phyloP scores from a whole-genome alignment of 2,797 vertebrate genomes.

The Enteromius paludinosus region DNA sequence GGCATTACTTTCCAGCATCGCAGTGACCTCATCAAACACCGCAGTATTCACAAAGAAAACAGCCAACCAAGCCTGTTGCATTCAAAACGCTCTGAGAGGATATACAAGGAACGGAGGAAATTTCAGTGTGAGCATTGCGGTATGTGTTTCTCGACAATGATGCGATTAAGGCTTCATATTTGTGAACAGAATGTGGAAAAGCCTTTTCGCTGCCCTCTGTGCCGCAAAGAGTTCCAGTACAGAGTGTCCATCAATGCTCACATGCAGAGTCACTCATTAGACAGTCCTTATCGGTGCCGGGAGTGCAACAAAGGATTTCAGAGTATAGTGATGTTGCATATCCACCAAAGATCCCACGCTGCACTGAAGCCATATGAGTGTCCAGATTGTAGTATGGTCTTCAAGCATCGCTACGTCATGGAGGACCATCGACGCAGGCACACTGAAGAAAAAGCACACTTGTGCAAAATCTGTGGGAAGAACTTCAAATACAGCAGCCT shows the following conservation, averaged over 20 bases:
- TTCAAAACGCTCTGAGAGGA: not conserved
- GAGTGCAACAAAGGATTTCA: conserved; percentile 79
- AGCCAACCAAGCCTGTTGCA: conserved; percentile 34
- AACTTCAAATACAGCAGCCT: conserved; percentile 80
- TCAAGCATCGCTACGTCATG: conserved; percentile 82
- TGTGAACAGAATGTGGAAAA: conserved; percentile 74
- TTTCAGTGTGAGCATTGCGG: conserved; percentile 75
- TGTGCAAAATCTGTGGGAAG: conserved; percentile 79
- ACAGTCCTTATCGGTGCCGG: conserved; percentile 73
- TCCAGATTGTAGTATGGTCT: conserved; percentile 81
- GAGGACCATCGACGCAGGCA: conserved; percentile 82
- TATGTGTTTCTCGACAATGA: conserved; percentile 67
- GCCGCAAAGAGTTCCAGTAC: conserved; percentile 81
- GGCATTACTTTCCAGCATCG: conserved; percentile 82
- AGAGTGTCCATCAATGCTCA: conserved; percentile 79
- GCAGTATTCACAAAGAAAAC: conserved; percentile 72
- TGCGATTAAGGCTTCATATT: conserved; percentile 72
- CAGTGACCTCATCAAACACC: conserved; percentile 82
- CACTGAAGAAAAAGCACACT: conserved; percentile 67
- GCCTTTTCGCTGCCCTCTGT: conserved; percentile 82
- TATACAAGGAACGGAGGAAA: conserved; percentile 41
- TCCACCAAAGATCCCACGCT: conserved; percentile 78
- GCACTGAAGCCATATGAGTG: conserved; percentile 81
- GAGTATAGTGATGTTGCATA: conserved; percentile 66
- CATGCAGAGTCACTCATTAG: conserved; percentile 79